These are phyloP conservation scores for Xerus rutilus DNA, from an alignment of 2,797 vertebrate species.

Conservation along the genomic window DNA sequence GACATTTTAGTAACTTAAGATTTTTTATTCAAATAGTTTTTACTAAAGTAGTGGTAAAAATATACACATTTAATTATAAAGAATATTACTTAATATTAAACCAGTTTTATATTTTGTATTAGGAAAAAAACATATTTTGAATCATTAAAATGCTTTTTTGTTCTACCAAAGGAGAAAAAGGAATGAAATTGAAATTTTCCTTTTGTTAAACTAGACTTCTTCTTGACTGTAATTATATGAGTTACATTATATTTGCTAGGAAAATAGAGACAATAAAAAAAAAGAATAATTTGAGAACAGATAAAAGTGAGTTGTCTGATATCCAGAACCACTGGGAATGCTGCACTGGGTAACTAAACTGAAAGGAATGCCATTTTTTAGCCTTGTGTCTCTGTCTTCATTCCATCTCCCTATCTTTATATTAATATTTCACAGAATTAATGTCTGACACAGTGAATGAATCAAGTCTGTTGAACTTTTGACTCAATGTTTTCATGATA, in stretches of 20 bases:
- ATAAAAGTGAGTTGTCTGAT: background rate
- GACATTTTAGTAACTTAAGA: background rate
- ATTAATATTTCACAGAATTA: background rate
- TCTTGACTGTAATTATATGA: background rate
- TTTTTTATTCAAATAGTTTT: background rate
- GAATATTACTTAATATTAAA: background rate
- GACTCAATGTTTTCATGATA: background rate
- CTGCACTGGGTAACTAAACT: background rate
- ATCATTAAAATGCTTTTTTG: background rate
- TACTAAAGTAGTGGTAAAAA: background rate
- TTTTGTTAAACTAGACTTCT: background rate
- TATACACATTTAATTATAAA: background rate
- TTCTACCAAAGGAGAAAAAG: background rate
- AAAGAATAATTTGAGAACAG: background rate
- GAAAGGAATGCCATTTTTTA: background rate
- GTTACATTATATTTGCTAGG: background rate
- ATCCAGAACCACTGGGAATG: background rate
- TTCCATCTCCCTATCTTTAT: background rate
- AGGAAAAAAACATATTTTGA: background rate
- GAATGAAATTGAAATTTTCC: background rate
- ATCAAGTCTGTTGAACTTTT: background rate
- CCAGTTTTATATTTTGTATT: background rate
- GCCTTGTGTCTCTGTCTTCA: background rate
- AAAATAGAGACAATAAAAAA: background rate
- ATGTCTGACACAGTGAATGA: background rate